Base-by-base conservation (phyloP, 1,140 invertebrate genomes). In the Druon quercuslanigerum region DNA sequence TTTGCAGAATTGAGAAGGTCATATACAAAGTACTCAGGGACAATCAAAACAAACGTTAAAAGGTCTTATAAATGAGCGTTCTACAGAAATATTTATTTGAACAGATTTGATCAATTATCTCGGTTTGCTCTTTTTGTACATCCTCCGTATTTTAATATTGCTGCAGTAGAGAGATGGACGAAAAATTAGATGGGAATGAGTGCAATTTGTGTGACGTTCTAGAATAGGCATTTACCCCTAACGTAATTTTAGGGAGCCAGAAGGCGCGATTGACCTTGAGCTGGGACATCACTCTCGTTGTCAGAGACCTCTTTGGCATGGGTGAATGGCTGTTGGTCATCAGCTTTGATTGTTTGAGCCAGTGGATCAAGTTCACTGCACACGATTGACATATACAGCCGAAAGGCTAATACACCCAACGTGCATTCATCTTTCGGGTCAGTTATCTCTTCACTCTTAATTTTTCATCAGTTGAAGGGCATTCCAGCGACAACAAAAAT, bases 191-290 rank as follows among this genome's bases (percentile, higher is more conserved):
- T 46, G 40, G 40, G 40, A 46, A 46, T 46, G 40, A 46, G 40
- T 0, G 7, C 9, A 11, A 46, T 46, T 46, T 11, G 9, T 9
- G 9, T 11, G 7, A 46, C 7, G 7, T 46, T 9, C 9, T 46
- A 46, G 40, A 46, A 46, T 46, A 46, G 40, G 40, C 40, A 46
- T 46, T 46, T 46, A 52, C 79, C 72, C 82, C 83, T 82, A 83
- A 82, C 79, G 77, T 83, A 77, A 83, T 81, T 85, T 85, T 82
- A 82, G 82, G 80, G 79, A 83, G 80, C 75, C 76, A 76, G 73
- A 73, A 80, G 74, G 76, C 79, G 80, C 82, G 82, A 82, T 79
- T 81, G 82, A 83, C 84, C 84, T 85, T 80, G 80, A 82, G 78
- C 12, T 51, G 60, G 77, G 82, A 80, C 76, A 82, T 77, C 72